Conservation (phyloP, 2,888 invertebrate species). For the Stenolophus ochropezus region DNA sequence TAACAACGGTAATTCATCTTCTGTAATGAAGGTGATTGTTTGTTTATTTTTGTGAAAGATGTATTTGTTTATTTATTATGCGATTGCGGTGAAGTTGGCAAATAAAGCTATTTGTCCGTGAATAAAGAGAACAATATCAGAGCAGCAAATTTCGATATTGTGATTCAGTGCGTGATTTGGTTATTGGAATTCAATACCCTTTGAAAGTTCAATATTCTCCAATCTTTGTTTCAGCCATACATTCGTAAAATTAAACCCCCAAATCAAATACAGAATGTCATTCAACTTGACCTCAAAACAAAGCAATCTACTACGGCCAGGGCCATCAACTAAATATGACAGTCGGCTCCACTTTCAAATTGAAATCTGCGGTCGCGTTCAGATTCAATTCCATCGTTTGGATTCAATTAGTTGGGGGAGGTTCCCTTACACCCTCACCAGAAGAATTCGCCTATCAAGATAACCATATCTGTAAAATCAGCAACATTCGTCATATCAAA, state of each 20-base stretch:
- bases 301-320: not conserved
- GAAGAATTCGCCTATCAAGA: not conserved
- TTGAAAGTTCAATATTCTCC: not conserved
- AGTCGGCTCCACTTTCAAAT: conserved; percentile 19
- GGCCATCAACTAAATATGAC: conserved; percentile 17
- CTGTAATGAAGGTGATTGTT: no score
- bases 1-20: no score
- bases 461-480: not conserved
- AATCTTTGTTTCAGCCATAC: not conserved
- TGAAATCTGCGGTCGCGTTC: conserved; percentile 32
- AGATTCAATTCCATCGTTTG: conserved; percentile 37
- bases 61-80: no score
- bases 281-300: conserved; percentile 18
- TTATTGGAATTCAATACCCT: not conserved
- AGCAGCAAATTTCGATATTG: not conserved
- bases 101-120: not conserved
- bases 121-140: not conserved
- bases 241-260: not conserved
- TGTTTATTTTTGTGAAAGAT: no score
- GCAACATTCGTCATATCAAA: no score
- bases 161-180: not conserved
- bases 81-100: not conserved
- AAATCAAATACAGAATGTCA: conserved; percentile 22
- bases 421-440: not conserved
- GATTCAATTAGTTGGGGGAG: conserved; percentile 12